Evolutionary conservation across 2,797 vertebrate genomes (phyloP).

Genomic region (Rhinoraja longicauda): DNA sequence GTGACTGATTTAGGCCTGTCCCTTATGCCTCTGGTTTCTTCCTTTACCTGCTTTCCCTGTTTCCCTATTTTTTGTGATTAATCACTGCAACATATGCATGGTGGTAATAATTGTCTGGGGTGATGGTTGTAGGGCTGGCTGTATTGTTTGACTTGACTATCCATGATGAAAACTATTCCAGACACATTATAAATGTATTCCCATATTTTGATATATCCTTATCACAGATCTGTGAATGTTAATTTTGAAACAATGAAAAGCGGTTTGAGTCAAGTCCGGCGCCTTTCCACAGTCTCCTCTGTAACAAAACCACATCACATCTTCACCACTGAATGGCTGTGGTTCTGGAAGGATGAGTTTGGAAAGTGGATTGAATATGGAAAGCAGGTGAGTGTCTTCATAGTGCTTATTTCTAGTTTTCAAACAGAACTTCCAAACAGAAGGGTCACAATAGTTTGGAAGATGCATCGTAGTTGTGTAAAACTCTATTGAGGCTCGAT

Average conservation of each 20-base stretch:
- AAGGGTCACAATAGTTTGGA: not conserved
- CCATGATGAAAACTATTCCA: not conserved
- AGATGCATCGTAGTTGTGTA: not conserved
- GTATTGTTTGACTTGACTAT: not conserved
- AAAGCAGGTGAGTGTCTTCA: constrained; percentile 7
- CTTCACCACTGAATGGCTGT: constrained; percentile 37
- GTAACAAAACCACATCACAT: constrained; percentile 33
- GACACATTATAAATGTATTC: not conserved
- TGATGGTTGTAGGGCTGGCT: not conserved
- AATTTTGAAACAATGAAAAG: constrained; percentile 26
- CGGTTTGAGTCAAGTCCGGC: not conserved
- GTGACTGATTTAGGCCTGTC: not conserved
- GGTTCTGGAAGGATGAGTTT: constrained; percentile 38
- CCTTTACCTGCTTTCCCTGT: not conserved
- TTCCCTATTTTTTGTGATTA: not conserved
- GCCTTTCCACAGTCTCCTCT: constrained; percentile 34
- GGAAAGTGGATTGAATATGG: constrained; percentile 38
- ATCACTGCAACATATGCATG: not conserved
- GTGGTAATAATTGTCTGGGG: not conserved
- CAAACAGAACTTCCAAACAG: not conserved
- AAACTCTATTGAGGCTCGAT: not conserved
- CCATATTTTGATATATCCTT: not conserved
- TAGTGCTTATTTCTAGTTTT: not conserved
- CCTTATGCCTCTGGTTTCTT: not conserved
- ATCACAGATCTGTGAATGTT: not conserved